Conservation (phyloP, 2,888 invertebrate species). For the Stenodema calcarata region DNA sequence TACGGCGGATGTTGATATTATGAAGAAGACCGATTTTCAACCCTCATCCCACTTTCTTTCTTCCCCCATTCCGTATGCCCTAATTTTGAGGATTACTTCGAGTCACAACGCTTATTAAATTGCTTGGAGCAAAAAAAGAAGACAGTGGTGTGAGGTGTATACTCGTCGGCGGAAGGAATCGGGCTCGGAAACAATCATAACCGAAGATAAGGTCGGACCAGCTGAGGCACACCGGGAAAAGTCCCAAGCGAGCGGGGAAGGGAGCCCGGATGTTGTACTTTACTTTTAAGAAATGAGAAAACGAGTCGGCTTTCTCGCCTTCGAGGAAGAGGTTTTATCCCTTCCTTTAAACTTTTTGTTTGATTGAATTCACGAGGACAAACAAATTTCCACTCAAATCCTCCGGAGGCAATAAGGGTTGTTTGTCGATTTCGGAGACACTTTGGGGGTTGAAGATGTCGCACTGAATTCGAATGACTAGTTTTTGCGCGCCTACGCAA, state of each 20-base stretch:
- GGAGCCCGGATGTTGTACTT: not conserved
- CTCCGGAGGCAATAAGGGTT: not conserved
- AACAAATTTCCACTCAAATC: not conserved
- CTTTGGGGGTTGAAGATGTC: not conserved
- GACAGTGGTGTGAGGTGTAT: not conserved
- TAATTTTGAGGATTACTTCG: too few relatives aligned
- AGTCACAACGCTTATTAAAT: not conserved
- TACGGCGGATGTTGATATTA: too few relatives aligned
- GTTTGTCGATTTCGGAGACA: not conserved
- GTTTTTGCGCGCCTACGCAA: not conserved
- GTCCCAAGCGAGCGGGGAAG: not conserved
- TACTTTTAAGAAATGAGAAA: constrained; percentile 19
- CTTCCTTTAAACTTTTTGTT: not conserved
- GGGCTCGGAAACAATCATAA: constrained; percentile 7
- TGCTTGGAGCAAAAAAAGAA: not conserved
- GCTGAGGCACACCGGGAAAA: not conserved
- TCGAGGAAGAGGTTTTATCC: not conserved
- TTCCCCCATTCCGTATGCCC: too few relatives aligned
- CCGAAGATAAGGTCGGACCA: not conserved
- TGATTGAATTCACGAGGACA: not conserved
- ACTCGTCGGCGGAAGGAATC: not conserved
- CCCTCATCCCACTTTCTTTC: too few relatives aligned
- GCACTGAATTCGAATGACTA: not conserved
- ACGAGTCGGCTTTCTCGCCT: not conserved
- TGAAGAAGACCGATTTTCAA: too few relatives aligned